Base-by-base conservation (phyloP, 1,140 invertebrate species). In the Telenomus remus region DNA sequence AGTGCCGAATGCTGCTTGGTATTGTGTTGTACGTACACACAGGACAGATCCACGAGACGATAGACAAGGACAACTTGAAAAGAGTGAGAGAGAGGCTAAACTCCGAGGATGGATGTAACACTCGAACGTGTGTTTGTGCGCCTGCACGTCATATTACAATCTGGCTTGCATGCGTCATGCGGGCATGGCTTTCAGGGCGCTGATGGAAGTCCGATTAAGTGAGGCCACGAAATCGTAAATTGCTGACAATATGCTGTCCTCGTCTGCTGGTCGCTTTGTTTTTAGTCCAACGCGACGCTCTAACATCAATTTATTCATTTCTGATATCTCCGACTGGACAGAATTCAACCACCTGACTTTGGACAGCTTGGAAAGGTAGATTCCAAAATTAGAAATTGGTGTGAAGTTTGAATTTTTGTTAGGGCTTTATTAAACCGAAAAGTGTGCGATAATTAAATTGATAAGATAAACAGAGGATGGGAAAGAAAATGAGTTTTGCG, bases 141-240 rank as follows among this genome's bases (percentile, higher is more conserved):
- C 69, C 66, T 61, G 66, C 69, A 81, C 81, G 78, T 81, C 80
- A 78, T 82, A 81, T 82, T 82, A 82, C 78, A 80, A 76, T 70
- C 81, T 81, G 19, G 76, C 68, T 72, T 78, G 80, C 79, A 82
- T 81, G 76, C 73, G 54, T 76, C 65, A 76, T 76, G 65, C 65
- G 65, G 73, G 73, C 37, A 65, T 63, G 65, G 72, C 72, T 75
- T 68, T 75, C 59, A 54, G 72, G 65, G 72, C 54, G 59, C 72
- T 75, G 72, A 75, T 75, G 72, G 69, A 75, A 75, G 64, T 64
- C 47, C 72, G 72, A 75, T 75, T 75, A 75, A 75, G 72, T 69
- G 61, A 54, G 64, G 64, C 64, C 72, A 65, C 72, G 64, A 69
- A 69, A 75, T 75, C 72, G 56, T 69, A 69, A 69, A 75, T 75